Evolutionary conservation across 2,797 vertebrate species (phyloP).

Genomic region (Gadopsis marmoratus): DNA sequence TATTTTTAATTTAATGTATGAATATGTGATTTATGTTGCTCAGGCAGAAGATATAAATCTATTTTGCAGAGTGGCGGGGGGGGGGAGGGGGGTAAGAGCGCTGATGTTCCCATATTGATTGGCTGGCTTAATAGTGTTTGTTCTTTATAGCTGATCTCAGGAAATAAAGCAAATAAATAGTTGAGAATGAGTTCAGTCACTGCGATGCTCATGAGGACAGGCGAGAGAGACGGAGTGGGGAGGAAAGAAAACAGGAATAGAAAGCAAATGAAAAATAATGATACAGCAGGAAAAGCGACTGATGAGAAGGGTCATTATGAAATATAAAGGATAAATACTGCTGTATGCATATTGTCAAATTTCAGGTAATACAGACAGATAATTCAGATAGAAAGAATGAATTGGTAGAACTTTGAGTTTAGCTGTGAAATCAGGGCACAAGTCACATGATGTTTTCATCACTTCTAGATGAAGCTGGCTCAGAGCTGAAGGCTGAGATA

Average conservation of each 20-base stretch:
- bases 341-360: slow-evolving; percentile 4
- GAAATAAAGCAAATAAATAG: slow-evolving; percentile 88
- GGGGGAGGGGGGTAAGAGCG: slow-evolving; percentile 66
- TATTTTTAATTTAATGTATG: slow-evolving; percentile 88
- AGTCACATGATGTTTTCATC: slow-evolving; percentile 50
- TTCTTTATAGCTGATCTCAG: slow-evolving; percentile 89
- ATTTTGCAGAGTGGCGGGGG: slow-evolving; percentile 70
- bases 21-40: slow-evolving; percentile 89
- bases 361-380: neutral
- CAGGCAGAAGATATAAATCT: slow-evolving; percentile 86
- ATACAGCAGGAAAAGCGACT: slow-evolving; percentile 25
- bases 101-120: slow-evolving; percentile 88
- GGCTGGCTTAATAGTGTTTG: slow-evolving; percentile 88
- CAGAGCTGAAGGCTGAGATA: slow-evolving; percentile 31
- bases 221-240: slow-evolving; percentile 51
- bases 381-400: neutral
- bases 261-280: slow-evolving; percentile 35
- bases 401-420: slow-evolving; percentile 15
- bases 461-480: slow-evolving; percentile 27
- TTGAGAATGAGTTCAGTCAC: slow-evolving; percentile 79
- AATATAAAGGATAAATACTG: slow-evolving; percentile 21
- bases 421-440: slow-evolving; percentile 27
- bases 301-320: slow-evolving; percentile 29
- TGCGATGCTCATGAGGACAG: slow-evolving; percentile 57
- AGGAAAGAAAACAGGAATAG: slow-evolving; percentile 20